Conservation (phyloP, 53 echinoderm and acorn worm species). For the Holothuria leucospilota region DNA sequence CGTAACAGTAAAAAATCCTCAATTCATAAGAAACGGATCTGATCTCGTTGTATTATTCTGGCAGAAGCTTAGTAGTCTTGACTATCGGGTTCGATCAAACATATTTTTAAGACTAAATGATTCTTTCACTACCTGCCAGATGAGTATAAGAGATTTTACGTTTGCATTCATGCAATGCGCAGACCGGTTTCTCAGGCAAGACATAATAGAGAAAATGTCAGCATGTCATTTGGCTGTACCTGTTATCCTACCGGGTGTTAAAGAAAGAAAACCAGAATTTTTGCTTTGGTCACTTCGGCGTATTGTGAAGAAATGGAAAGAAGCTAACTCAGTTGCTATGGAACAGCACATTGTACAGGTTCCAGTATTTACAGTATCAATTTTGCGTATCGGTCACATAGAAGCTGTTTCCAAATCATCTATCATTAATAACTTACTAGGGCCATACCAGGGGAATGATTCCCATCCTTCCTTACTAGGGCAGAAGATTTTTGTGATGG, state of each 20-base stretch:
- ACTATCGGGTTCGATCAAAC: background rate
- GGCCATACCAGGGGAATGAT: slow-evolving; percentile 7
- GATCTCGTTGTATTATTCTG: background rate
- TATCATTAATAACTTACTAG: slow-evolving; percentile 3
- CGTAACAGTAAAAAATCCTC: too few relatives aligned
- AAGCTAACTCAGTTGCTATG: background rate
- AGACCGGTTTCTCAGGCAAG: background rate
- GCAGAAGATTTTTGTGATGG: background rate
- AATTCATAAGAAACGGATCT: background rate
- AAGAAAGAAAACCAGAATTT: background rate
- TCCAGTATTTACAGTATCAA: slow-evolving; percentile 24
- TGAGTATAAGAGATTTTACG: slow-evolving; percentile 22
- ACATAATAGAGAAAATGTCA: slow-evolving; percentile 3
- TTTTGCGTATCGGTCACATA: slow-evolving; percentile 14
- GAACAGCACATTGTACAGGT: slow-evolving; percentile 22
- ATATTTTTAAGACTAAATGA: too few relatives aligned
- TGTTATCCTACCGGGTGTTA: background rate
- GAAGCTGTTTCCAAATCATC: background rate
- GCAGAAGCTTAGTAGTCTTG: background rate
- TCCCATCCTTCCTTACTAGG: background rate
- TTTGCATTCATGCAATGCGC: slow-evolving; percentile 23
- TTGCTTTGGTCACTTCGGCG: slow-evolving; percentile 23
- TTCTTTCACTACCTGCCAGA: background rate
- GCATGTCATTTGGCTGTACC: slow-evolving; percentile 16
- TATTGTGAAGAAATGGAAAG: slow-evolving; percentile 12